These are phyloP conservation scores for Eupithecia abbreviata DNA, from an alignment of 2,888 invertebrate species.

Conservation along the genomic window DNA sequence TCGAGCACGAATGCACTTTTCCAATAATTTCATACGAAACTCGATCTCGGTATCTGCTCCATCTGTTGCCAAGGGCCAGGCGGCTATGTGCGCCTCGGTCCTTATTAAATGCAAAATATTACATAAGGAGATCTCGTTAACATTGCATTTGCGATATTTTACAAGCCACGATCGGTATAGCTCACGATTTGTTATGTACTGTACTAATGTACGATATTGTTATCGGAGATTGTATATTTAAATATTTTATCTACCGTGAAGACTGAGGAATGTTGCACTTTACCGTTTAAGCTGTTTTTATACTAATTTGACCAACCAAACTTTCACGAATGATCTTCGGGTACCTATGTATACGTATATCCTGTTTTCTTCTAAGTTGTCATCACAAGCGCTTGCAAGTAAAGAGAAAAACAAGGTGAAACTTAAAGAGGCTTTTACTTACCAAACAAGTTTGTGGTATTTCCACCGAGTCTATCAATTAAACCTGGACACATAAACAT, in stretches of 20 bases:
- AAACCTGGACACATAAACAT: conserved; percentile 22
- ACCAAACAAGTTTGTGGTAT: conserved; percentile 13
- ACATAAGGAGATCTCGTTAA: conserved; percentile 78
- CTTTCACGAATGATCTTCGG: background rate
- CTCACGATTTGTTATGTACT: conserved; percentile 51
- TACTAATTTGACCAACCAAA: background rate
- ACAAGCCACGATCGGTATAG: conserved; percentile 60
- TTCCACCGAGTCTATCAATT: conserved; percentile 20
- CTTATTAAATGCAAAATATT: conserved; percentile 83
- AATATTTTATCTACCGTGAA: conserved; percentile 27
- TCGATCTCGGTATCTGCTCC: conserved; percentile 72
- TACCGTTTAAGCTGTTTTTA: conserved; percentile 10
- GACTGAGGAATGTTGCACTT: conserved; percentile 3
- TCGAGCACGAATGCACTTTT: conserved; percentile 79
- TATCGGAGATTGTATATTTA: conserved; percentile 30
- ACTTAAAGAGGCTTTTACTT: background rate
- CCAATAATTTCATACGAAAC: conserved; percentile 80
- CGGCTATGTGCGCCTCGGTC: conserved; percentile 61
- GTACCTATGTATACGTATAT: too few relatives aligned
- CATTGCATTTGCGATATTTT: conserved; percentile 75
- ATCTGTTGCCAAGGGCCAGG: conserved; percentile 78
- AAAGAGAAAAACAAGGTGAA: background rate
- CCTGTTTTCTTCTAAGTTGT: background rate
- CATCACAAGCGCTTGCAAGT: background rate
- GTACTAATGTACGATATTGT: conserved; percentile 30